Evolutionary conservation across 92 coral and sea anemone genomes (phyloP).

Genomic region (Plumapathes pennacea): DNA sequence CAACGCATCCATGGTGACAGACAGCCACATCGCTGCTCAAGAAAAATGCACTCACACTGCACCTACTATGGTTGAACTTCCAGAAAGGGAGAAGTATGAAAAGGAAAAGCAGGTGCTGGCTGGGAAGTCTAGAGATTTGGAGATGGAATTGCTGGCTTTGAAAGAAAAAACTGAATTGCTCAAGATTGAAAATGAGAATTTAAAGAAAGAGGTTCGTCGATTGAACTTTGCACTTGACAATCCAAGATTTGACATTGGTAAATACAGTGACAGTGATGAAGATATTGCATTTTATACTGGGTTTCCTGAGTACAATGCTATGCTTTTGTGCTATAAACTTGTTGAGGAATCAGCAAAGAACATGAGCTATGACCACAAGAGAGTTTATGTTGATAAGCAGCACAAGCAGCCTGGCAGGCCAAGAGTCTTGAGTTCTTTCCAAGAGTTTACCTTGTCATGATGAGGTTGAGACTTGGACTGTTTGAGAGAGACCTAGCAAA

Average conservation of each 20-base stretch:
- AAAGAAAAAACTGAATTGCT: background rate
- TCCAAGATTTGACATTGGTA: constrained; percentile 43
- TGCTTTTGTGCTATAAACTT: constrained; percentile 43
- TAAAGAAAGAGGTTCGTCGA: constrained; percentile 14
- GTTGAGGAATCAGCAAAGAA: constrained; percentile 40
- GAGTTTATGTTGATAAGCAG: constrained; percentile 5
- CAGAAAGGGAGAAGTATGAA: background rate
- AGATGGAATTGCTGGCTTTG: background rate
- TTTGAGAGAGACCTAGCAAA: constrained; percentile 54
- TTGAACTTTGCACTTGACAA: constrained; percentile 10
- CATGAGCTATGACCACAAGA: constrained; percentile 35
- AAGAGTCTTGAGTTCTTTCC: constrained; percentile 26
- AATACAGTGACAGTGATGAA: constrained; percentile 30
- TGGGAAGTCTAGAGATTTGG: constrained; percentile 3
- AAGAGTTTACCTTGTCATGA: constrained; percentile 53
- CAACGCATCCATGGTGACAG: no score
- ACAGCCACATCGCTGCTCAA: no score
- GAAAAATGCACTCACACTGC: no score
- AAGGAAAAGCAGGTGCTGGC: constrained; percentile 1
- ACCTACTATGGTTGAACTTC: no score
- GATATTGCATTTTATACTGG: constrained; percentile 56
- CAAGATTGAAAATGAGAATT: constrained; percentile 5
- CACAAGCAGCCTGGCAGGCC: constrained; percentile 39
- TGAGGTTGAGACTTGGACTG: constrained; percentile 55
- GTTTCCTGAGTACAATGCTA: constrained; percentile 55